These are phyloP conservation scores for Endotricha flammealis DNA, from an alignment of 2,888 invertebrate species.

Conservation along the genomic window DNA sequence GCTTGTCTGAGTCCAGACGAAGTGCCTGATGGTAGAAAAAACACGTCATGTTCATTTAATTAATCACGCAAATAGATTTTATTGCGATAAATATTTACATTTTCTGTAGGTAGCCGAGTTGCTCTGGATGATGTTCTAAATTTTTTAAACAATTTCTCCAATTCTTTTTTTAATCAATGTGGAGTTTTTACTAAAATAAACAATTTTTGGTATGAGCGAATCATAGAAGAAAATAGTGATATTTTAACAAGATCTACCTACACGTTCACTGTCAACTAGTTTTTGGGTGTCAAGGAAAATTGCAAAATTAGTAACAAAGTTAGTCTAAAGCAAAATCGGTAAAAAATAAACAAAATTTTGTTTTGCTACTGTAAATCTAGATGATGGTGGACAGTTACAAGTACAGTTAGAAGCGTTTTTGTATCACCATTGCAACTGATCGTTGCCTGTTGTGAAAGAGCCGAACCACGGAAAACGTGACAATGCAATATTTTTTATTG, in stretches of 20 bases:
- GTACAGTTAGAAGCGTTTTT: slow-evolving; percentile 2
- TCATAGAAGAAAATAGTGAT: no score
- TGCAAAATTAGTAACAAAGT: no score
- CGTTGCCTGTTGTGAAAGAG: slow-evolving; percentile 42
- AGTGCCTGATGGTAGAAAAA: slow-evolving; percentile 21
- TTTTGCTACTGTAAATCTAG: neutral
- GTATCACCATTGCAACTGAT: slow-evolving; percentile 28
- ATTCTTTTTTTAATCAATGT: no score
- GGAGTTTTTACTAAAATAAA: no score
- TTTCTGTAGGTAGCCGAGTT: slow-evolving; percentile 44
- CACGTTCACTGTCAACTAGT: no score
- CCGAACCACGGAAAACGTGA: slow-evolving; percentile 52
- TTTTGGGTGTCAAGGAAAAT: no score
- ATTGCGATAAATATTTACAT: slow-evolving; percentile 64
- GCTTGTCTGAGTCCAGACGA: slow-evolving; percentile 16
- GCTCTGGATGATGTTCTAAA: slow-evolving; percentile 30
- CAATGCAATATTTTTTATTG: slow-evolving; percentile 61
- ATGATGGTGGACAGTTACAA: slow-evolving; percentile 4
- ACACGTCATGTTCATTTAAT: slow-evolving; percentile 51
- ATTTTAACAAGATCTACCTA: no score
- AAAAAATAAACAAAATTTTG: no score
- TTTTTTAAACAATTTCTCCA: no score
- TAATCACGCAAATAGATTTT: slow-evolving; percentile 65
- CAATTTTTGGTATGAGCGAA: no score
- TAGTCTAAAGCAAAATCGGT: no score